Base-by-base conservation (phyloP, 1,140 invertebrate genomes). In the Drosophila truncata region DNA sequence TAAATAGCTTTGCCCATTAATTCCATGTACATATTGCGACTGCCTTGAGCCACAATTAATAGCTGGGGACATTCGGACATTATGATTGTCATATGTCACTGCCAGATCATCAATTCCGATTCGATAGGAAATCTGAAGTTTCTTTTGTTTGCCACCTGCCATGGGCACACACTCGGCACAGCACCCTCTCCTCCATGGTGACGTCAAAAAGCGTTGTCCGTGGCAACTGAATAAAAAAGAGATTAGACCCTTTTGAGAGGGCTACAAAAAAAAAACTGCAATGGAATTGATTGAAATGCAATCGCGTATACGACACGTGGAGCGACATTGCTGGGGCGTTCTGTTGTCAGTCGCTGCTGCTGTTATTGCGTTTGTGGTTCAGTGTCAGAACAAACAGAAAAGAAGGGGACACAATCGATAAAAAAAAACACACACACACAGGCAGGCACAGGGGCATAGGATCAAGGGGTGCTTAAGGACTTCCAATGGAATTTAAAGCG, bases 381-480 rank as follows among this genome's bases (percentile, higher is more conserved):
- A 75, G 58, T 69, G 70, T 62, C 60, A 76, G 79, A 70, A 65
- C 81, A 79, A 81, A 81, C 72, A 58, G 44, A 49, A 46, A 52
- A 39, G 11, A 57, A 60, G 66, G 60, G 62, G 76, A 39, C 54
- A 57, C 54, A 86, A 87, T 87, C 83, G 69, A 87, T 87, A 78
- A 88, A 82, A 55, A 44, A 77, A 80, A 27, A 77, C 64, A 64
- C 57, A 44, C 25, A 63, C 61, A 67, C 61, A 39, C 35, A 63
- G 44, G 1, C 59, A 60, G 63, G 23, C 71, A 11, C 6, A 42
- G 63, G 23, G 73, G 11, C 6, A 42, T 42, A 39, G 23, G 23
- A 23, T 5, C 47, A 25, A 23, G 9, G 35, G 33, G 39, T 10
- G 25, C 46, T 9, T 59, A 58, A 18, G 8, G 52, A 37, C 8